These are phyloP conservation scores for Drosophila koepferae DNA, from an alignment of 2,888 invertebrate species.

Conservation along the genomic window DNA sequence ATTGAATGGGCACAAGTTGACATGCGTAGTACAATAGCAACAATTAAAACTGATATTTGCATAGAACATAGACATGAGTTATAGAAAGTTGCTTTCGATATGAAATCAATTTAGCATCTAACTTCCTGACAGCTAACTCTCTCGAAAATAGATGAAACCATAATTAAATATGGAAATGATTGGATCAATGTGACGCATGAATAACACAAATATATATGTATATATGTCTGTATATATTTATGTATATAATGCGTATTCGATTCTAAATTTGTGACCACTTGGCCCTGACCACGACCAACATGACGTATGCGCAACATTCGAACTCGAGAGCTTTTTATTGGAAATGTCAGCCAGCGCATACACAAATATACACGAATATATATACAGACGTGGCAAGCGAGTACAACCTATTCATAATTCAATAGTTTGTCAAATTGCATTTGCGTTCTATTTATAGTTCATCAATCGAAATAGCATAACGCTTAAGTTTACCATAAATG, in stretches of 20 bases:
- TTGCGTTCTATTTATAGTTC: constrained; percentile 26
- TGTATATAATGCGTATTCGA: constrained; percentile 13
- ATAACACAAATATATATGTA: constrained; percentile 10
- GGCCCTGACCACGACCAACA: constrained; percentile 53
- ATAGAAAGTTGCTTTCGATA: constrained; percentile 24
- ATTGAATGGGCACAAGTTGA: constrained; percentile 75
- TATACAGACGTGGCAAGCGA: constrained; percentile 5
- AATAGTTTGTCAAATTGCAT: constrained; percentile 38
- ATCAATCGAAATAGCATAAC: constrained; percentile 23
- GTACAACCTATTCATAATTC: constrained; percentile 9
- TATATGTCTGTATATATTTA: not conserved
- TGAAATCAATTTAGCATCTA: constrained; percentile 47
- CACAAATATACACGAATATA: not conserved
- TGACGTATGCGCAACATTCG: constrained; percentile 52
- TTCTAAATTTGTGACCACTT: constrained; percentile 33
- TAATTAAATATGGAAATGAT: constrained; percentile 56
- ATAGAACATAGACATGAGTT: constrained; percentile 30
- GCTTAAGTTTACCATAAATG: constrained; percentile 22
- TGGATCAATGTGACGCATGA: constrained; percentile 53
- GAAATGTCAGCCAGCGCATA: constrained; percentile 21
- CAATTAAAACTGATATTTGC: constrained; percentile 77
- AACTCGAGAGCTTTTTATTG: constrained; percentile 6
- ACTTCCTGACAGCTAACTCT: constrained; percentile 43
- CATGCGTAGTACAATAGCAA: constrained; percentile 77
- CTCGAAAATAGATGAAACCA: constrained; percentile 44